Percentiles rank a stretch among this genome's conserved stretches.
Conservation (phyloP, 2,888 invertebrate genomes). For the Rhorus exstirpatorius region DNA sequence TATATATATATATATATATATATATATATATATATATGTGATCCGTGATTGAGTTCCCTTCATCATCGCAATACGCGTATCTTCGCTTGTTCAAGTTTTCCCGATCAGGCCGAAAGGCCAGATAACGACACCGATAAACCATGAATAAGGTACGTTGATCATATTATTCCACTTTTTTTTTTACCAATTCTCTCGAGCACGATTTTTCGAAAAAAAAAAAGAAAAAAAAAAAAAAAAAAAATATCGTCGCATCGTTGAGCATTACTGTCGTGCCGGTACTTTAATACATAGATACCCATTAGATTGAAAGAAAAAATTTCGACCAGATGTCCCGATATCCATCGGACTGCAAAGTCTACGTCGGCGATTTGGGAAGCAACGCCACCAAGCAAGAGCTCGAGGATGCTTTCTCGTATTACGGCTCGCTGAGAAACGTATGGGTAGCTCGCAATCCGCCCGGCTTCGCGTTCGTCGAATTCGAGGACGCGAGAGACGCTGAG, state of each 20-base stretch:
- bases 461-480: constrained; percentile 97
- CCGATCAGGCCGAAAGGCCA: constrained; percentile 51
- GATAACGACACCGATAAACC: constrained; percentile 42
- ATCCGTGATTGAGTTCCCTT: constrained; percentile 40
- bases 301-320: background rate
- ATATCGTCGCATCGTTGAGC: too few relatives aligned
- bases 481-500: constrained; percentile 96
- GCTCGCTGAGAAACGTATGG: constrained; percentile 97
- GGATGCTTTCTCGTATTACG: constrained; percentile 97
- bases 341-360: constrained; percentile 97
- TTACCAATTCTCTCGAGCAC: background rate
- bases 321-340: constrained; percentile 91
- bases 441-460: constrained; percentile 99
- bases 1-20: constrained; percentile 8
- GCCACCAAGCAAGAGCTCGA: constrained; percentile 97
- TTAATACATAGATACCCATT: too few relatives aligned
- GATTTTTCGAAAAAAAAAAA: too few relatives aligned
- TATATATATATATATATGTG: constrained; percentile 8
- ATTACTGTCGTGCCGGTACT: too few relatives aligned
- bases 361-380: constrained; percentile 96
- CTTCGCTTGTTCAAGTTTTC: constrained; percentile 55
- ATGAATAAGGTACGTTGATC: constrained; percentile 62
- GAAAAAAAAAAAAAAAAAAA: constrained; percentile 22
- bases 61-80: constrained; percentile 23
- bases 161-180: background rate